Conservation (phyloP, 1,140 invertebrate genomes). For the Zaprionus tsacasi region DNA sequence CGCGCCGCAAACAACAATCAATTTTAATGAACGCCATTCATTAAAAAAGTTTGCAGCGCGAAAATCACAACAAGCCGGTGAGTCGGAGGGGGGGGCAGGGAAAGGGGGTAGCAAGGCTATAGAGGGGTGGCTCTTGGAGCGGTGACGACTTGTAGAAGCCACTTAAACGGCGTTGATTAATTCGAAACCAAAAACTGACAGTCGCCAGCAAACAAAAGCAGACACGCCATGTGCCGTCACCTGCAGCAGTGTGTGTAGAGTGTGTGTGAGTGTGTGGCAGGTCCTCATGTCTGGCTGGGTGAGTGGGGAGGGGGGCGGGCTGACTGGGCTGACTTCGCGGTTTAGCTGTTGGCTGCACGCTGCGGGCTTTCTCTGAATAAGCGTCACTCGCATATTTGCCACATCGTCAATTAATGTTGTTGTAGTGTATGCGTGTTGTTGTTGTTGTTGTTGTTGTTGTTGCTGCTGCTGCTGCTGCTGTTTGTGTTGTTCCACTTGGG, state of each 20-base stretch:
- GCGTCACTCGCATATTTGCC: conserved; percentile 56
- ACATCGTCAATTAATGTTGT: conserved; percentile 64
- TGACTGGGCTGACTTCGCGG: conserved; percentile 55
- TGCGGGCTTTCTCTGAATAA: conserved; percentile 41
- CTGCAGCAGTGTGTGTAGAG: conserved; percentile 29
- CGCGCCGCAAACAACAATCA: conserved; percentile 73
- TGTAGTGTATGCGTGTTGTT: conserved; percentile 5
- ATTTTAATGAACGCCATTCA: conserved; percentile 81
- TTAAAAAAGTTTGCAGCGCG: conserved; percentile 73
- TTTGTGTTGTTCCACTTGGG: conserved; percentile 7
- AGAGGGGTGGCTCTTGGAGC: conserved; percentile 5
- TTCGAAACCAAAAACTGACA: conserved; percentile 78
- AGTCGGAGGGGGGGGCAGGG: background rate
- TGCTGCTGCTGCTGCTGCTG: conserved; percentile 15
- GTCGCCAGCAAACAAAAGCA: conserved; percentile 66
- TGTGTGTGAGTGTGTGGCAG: conserved; percentile 36
- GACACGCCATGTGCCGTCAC: conserved; percentile 42
- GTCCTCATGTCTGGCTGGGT: conserved; percentile 35
- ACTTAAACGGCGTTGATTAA: conserved; percentile 74
- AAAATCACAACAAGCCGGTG: conserved; percentile 53
- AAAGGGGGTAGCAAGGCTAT: background rate
- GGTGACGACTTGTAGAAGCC: conserved; percentile 60
- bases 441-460: background rate
- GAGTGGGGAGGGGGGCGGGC: background rate
- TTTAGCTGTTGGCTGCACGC: conserved; percentile 40